phyloP scores from a whole-genome alignment of 2,888 invertebrate species.

The Limnephilus rhombicus region DNA sequence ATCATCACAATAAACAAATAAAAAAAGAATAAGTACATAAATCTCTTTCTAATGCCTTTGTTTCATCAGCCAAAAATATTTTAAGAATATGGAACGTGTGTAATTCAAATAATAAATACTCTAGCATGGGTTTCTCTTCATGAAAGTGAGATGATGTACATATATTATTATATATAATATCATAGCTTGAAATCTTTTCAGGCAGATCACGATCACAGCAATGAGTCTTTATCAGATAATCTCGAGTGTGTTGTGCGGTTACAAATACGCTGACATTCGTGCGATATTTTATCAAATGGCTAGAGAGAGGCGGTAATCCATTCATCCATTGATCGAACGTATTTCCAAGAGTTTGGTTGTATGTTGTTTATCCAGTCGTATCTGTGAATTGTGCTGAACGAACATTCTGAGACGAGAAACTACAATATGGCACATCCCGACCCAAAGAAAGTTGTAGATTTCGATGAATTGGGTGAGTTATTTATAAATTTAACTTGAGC shows the following conservation, averaged over 20 bases:
- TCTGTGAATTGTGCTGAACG: conserved; percentile 13
- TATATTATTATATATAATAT: not conserved
- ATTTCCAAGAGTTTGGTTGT: conserved; percentile 33
- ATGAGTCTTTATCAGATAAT: not conserved
- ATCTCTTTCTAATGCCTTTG: not conserved
- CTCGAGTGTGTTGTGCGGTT: not conserved
- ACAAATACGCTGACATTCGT: not conserved
- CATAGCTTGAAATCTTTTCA: not conserved
- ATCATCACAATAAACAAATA: not conserved
- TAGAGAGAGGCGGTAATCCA: conserved; percentile 17
- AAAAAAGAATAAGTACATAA: not conserved
- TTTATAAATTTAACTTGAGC: conserved; percentile 22
- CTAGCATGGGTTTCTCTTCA: not conserved
- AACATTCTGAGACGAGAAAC: not conserved
- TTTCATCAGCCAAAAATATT: too few relatives aligned
- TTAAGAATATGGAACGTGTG: too few relatives aligned
- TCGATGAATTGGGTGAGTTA: conserved; percentile 55
- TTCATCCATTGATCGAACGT: conserved; percentile 22
- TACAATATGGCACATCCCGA: conserved; percentile 32
- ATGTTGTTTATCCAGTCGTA: not conserved
- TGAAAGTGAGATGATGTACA: not conserved
- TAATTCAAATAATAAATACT: not conserved
- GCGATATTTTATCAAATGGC: conserved; percentile 12
- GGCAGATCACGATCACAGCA: not conserved
- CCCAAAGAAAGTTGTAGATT: conserved; percentile 42